A percentile compares a stretch with the other conserved stretches of the same genome.
Evolutionary conservation across 2,797 vertebrate genomes (phyloP).

Genomic region (Megaceryle alcyon): DNA sequence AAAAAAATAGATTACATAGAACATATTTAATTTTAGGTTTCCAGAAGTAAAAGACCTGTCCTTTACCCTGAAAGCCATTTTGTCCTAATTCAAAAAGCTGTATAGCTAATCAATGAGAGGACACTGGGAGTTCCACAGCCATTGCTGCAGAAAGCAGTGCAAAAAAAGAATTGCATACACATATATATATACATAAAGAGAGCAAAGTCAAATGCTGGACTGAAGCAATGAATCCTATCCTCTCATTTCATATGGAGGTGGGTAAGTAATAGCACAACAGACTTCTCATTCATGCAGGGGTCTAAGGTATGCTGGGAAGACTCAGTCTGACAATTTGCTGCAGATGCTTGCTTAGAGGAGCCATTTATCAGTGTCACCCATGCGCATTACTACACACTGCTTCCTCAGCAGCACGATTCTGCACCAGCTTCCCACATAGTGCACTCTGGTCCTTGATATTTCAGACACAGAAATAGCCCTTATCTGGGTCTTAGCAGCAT

Average conservation of each 20-base stretch:
- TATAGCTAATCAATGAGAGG: conserved; percentile 37
- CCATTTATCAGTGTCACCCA: conserved; percentile 63
- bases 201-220: conserved; percentile 45
- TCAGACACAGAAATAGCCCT: conserved; percentile 50
- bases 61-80: conserved; percentile 12
- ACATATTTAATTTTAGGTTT: background rate
- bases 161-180: background rate
- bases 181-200: background rate
- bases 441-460: background rate
- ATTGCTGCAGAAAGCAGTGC: background rate
- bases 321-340: conserved; percentile 40
- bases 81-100: background rate
- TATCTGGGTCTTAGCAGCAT: conserved; percentile 22
- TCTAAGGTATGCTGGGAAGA: conserved; percentile 49
- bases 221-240: conserved; percentile 48
- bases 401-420: background rate
- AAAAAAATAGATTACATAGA: background rate
- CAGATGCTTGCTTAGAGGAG: conserved; percentile 28
- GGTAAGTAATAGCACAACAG: conserved; percentile 46
- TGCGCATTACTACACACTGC: conserved; percentile 2
- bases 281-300: conserved; percentile 47
- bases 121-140: background rate
- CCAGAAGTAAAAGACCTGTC: background rate
- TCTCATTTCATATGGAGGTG: conserved; percentile 23
- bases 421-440: background rate